phyloP scores from a whole-genome alignment of 2,888 invertebrate species.

The Trypoxylon attenuatum region DNA sequence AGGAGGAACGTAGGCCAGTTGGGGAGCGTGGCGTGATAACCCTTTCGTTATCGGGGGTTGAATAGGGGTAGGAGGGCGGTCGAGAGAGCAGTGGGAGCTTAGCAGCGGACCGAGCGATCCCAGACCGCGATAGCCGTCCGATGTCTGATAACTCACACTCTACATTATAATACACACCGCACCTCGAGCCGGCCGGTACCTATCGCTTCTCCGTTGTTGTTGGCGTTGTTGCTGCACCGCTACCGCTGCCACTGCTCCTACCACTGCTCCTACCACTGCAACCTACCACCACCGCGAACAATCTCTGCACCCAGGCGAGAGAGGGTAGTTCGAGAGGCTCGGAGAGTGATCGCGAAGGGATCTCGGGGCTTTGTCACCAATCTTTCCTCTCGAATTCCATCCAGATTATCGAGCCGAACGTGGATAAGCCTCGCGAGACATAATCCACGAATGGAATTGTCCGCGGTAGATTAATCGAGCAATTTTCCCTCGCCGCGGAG shows the following conservation, averaged over 20 bases:
- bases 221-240: constrained; percentile 37
- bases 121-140: constrained; percentile 67
- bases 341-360: background rate
- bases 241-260: constrained; percentile 24
- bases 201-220: constrained; percentile 30
- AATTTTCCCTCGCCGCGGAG: too few species aligned
- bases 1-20: constrained; percentile 48
- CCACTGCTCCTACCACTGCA: constrained; percentile 6
- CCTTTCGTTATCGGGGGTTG: constrained; percentile 72
- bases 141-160: constrained; percentile 72
- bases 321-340: constrained; percentile 8
- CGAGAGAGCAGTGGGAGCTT: constrained; percentile 64
- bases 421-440: too few species aligned
- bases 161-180: constrained; percentile 69
- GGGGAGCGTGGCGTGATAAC: constrained; percentile 71
- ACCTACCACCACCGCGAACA: constrained; percentile 17
- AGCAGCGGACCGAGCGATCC: constrained; percentile 66
- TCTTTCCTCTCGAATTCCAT: too few species aligned
- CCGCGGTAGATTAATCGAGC: too few species aligned
- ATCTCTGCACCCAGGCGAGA: constrained; percentile 17
- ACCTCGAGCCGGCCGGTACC: constrained; percentile 41
- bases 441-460: too few species aligned
- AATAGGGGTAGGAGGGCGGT: constrained; percentile 42
- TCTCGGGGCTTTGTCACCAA: background rate
- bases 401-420: too few species aligned